A percentile compares a stretch with the other conserved stretches of the same genome.
phyloP scores from a whole-genome alignment of 2,113 vertebrate species.

The Accipiter virgatus region DNA sequence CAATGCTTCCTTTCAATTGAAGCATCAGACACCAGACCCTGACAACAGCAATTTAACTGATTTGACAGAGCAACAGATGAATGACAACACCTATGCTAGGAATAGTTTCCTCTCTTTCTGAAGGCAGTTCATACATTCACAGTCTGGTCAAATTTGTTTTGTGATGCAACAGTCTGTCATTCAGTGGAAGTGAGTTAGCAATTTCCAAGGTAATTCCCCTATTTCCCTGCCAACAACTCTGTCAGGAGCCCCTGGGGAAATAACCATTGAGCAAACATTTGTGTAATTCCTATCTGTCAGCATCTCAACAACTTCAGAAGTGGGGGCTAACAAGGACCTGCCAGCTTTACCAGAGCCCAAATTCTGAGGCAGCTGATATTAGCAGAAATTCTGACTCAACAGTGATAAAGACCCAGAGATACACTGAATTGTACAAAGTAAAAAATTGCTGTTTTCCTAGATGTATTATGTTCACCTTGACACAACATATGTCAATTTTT shows the following conservation, averaged over 20 bases:
- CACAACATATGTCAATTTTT: slow-evolving; percentile 40
- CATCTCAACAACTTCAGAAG: slow-evolving; percentile 1
- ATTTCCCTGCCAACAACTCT: background rate
- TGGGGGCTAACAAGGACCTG: background rate
- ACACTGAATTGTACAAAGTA: background rate
- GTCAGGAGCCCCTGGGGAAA: slow-evolving; percentile 1
- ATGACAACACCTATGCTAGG: background rate
- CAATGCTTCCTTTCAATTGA: background rate
- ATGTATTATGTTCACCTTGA: slow-evolving; percentile 21
- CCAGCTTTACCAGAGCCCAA: background rate
- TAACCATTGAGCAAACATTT: slow-evolving; percentile 53
- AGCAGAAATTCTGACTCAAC: background rate
- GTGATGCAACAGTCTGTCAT: background rate
- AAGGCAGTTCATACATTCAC: background rate
- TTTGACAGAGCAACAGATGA: background rate
- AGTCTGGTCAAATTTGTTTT: background rate
- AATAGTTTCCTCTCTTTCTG: background rate
- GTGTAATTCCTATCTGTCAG: slow-evolving; percentile 32
- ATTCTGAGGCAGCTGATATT: background rate
- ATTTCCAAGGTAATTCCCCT: slow-evolving; percentile 26
- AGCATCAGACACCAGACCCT: background rate
- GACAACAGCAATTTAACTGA: background rate
- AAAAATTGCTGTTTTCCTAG: slow-evolving; percentile 23
- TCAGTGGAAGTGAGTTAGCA: slow-evolving; percentile 17
- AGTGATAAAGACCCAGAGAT: background rate